A percentile compares a stretch with the other conserved stretches of the same genome.
Conservation (phyloP, 2,888 invertebrate genomes). For the Bugula neritina region DNA sequence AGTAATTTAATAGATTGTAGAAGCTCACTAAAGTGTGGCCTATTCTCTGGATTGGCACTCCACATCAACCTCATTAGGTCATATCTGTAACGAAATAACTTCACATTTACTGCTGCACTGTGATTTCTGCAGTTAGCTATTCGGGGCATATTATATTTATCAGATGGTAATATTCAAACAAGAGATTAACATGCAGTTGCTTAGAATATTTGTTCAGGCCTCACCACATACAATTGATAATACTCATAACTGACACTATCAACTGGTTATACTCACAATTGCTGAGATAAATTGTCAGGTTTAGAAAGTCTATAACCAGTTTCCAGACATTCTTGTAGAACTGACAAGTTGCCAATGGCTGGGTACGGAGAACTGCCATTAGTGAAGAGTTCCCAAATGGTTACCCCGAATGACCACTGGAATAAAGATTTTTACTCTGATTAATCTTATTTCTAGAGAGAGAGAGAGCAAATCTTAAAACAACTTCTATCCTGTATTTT, state of each 20-base stretch:
- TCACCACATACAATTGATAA: too few relatives aligned
- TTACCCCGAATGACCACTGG: constrained; percentile 22
- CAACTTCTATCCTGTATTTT: too few relatives aligned
- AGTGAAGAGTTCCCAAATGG: constrained; percentile 13
- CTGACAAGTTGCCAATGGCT: constrained; percentile 8
- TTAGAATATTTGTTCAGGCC: too few relatives aligned
- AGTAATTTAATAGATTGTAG: neutral
- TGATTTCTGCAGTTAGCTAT: too few relatives aligned
- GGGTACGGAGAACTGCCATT: constrained; percentile 20
- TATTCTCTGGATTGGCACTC: neutral
- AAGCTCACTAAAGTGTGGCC: neutral
- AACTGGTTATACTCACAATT: neutral
- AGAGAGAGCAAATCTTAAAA: too few relatives aligned
- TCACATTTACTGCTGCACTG: neutral
- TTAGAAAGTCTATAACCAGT: constrained; percentile 21
- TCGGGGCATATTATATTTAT: too few relatives aligned
- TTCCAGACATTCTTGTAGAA: constrained; percentile 17
- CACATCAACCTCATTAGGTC: constrained; percentile 23
- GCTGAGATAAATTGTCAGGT: neutral
- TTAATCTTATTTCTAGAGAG: too few relatives aligned
- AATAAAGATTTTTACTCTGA: neutral
- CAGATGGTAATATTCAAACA: too few relatives aligned
- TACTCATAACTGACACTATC: too few relatives aligned
- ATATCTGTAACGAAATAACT: neutral
- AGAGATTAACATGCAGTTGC: too few relatives aligned